Percentiles rank a stretch among this genome's conserved stretches.
phyloP scores from a whole-genome alignment of 2,797 vertebrate species.

The Furcifer pardalis region DNA sequence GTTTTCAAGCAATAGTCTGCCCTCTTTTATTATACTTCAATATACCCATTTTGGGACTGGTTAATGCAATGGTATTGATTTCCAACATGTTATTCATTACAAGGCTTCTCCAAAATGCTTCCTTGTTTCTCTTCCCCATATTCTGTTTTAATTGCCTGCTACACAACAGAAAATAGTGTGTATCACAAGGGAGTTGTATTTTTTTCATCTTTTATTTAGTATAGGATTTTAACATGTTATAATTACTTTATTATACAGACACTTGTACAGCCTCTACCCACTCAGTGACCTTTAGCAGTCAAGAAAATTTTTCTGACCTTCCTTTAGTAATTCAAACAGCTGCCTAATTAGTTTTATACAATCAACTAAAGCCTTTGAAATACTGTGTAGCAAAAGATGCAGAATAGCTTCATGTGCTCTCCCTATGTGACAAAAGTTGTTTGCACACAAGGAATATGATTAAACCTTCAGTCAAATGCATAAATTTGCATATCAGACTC shows the following conservation, averaged over 20 bases:
- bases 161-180: not conserved
- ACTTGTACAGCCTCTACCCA: not conserved
- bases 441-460: slow-evolving; percentile 4
- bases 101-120: not conserved
- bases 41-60: not conserved
- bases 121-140: not conserved
- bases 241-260: not conserved
- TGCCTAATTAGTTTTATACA: not conserved
- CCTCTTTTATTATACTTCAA: not conserved
- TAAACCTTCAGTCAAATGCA: not conserved
- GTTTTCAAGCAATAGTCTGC: not conserved
- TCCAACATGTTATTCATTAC: not conserved
- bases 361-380: not conserved
- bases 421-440: not conserved
- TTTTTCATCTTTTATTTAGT: not conserved
- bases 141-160: not conserved
- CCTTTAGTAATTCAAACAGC: not conserved
- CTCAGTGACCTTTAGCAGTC: not conserved
- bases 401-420: not conserved
- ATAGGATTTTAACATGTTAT: not conserved
- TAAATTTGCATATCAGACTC: not conserved
- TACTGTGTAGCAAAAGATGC: not conserved
- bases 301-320: not conserved
- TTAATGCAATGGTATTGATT: not conserved
- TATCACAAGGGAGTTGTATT: not conserved